These are phyloP conservation scores for Platycercus adscitus DNA, from an alignment of 2,113 vertebrate species.

Conservation along the genomic window DNA sequence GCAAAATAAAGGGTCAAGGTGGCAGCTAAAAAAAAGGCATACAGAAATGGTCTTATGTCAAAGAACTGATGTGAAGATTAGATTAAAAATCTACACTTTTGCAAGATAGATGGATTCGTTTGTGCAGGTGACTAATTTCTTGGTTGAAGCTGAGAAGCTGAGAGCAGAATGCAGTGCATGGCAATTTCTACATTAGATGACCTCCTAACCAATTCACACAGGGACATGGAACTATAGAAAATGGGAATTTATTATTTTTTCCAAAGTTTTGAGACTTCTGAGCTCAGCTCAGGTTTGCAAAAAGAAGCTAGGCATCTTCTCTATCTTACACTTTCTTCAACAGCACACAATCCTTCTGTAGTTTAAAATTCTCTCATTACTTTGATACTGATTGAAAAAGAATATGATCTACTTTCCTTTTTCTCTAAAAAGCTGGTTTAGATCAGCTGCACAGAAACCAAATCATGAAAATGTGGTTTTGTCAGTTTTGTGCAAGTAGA, in stretches of 20 bases:
- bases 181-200: background rate
- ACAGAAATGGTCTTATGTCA: background rate
- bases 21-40: background rate
- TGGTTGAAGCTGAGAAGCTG: background rate
- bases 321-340: background rate
- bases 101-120: background rate
- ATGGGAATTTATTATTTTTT: background rate
- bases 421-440: background rate
- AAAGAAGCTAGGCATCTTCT: background rate
- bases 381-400: background rate
- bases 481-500: constrained; percentile 40
- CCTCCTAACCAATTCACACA: background rate
- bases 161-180: background rate
- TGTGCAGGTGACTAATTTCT: background rate
- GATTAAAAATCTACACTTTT: background rate
- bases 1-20: background rate
- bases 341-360: background rate
- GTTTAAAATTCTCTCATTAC: background rate
- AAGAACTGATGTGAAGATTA: background rate
- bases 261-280: background rate
- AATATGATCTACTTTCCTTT: background rate
- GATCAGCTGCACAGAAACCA: constrained; percentile 21
- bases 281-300: background rate
- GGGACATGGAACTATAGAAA: background rate
- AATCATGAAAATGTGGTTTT: constrained; percentile 32